Evolutionary conservation across 2,113 vertebrate species (phyloP).

Genomic region (Noctilio leporinus): DNA sequence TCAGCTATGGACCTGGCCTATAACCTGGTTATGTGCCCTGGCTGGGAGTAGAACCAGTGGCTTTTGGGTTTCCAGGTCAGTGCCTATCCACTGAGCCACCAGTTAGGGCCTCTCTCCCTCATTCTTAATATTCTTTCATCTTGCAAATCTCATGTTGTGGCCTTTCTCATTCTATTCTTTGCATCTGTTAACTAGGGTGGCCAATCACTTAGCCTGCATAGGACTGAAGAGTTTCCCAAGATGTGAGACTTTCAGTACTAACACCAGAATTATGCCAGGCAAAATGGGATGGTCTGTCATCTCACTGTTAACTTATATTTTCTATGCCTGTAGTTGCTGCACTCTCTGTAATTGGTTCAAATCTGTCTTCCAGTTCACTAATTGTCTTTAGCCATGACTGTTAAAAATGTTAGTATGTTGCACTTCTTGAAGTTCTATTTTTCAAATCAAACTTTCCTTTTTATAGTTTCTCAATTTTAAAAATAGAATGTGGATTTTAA

Average conservation of each 20-base stretch:
- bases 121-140: not conserved
- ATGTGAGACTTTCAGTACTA: not conserved
- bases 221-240: not conserved
- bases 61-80: no score
- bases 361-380: not conserved
- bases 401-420: not conserved
- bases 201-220: not conserved
- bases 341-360: not conserved
- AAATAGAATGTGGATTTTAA: slow-evolving; percentile 14
- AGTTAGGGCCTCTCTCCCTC: no score
- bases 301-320: not conserved
- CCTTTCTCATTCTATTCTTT: not conserved
- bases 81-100: no score
- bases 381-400: not conserved
- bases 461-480: not conserved
- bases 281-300: not conserved
- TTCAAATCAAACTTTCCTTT: not conserved
- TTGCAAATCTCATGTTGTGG: not conserved
- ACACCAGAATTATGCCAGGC: not conserved
- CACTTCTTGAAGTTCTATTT: not conserved
- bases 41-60: no score
- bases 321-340: not conserved
- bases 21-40: no score
- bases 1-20: no score
- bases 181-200: not conserved